Conservation (phyloP, 2,888 invertebrate species). For the Acanthosoma haemorrhoidale region DNA sequence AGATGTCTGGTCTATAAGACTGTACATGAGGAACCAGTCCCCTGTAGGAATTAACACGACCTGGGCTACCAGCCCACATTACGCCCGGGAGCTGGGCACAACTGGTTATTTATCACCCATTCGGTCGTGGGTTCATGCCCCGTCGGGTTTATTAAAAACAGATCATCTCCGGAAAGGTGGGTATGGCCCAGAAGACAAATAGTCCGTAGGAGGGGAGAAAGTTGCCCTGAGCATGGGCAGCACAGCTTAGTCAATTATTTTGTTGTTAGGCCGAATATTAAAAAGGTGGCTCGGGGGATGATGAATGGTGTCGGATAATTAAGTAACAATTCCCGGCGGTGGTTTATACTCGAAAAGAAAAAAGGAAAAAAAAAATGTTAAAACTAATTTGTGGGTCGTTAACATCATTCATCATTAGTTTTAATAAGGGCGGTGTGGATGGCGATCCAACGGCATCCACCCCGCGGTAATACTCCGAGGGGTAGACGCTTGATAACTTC, state of each 20-base stretch:
- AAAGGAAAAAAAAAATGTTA: too few relatives aligned
- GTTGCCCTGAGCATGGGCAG: background rate
- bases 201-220: background rate
- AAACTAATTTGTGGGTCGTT: constrained; percentile 2
- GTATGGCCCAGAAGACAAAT: background rate
- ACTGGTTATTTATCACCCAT: background rate
- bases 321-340: background rate
- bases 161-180: background rate
- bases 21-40: too few relatives aligned
- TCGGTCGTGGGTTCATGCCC: background rate
- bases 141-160: background rate
- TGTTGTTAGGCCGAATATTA: background rate
- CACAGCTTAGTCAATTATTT: constrained; percentile 12
- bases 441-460: too few relatives aligned
- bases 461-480: too few relatives aligned
- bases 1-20: too few relatives aligned
- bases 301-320: constrained; percentile 4
- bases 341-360: background rate
- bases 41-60: too few relatives aligned
- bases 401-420: background rate
- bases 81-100: too few relatives aligned
- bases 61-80: too few relatives aligned
- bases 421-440: background rate
- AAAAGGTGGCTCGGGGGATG: background rate
- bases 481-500: too few relatives aligned